These are phyloP conservation scores for Toxonevra muliebris DNA, from an alignment of 2,888 invertebrate genomes.

Conservation along the genomic window DNA sequence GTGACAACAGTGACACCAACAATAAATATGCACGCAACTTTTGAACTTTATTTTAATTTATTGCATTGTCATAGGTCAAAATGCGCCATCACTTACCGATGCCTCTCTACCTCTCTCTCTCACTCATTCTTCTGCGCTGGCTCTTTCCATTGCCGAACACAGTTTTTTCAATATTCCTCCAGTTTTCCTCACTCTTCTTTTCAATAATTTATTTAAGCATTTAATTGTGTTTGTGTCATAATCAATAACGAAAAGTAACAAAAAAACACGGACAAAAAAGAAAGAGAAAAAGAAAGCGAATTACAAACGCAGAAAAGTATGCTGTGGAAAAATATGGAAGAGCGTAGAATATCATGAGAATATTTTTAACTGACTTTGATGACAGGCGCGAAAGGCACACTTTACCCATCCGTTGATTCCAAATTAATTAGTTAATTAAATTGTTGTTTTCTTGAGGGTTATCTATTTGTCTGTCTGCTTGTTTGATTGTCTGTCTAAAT, in stretches of 20 bases:
- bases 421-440: conserved; percentile 7
- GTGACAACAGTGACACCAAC: no score
- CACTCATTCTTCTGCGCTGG: no score
- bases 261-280: no score
- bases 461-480: neutral
- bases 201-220: neutral
- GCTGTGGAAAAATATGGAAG: neutral
- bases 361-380: neutral
- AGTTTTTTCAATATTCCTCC: neutral
- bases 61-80: no score
- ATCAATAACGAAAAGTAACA: neutral
- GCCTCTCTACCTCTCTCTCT: no score
- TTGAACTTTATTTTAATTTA: no score
- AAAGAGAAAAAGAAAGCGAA: no score
- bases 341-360: neutral
- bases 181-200: neutral
- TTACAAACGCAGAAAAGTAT: no score
- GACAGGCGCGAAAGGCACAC: neutral
- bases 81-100: no score
- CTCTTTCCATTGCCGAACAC: no score
- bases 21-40: no score
- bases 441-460: neutral
- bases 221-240: conserved; percentile 1
- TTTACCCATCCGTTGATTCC: neutral
- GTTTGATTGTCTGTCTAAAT: neutral